Conservation (phyloP, 1,140 invertebrate species). For the Laupala kohalensis region DNA sequence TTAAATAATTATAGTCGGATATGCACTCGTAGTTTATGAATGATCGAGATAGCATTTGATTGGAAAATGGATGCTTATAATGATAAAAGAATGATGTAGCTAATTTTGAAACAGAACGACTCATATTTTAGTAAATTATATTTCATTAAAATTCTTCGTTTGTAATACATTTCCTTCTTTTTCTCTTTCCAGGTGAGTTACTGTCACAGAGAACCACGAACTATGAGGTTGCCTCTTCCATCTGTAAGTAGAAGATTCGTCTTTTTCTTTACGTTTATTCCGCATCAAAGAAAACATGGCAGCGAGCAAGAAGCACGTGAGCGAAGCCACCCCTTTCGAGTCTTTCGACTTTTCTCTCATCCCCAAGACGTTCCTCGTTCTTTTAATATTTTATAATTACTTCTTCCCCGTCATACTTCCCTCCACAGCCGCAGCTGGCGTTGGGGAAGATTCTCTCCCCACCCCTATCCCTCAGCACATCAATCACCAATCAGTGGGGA, state of each 20-base stretch:
- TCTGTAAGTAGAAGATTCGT: not conserved
- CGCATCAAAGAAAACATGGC: not conserved
- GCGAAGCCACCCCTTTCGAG: not conserved
- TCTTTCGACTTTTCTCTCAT: too few species aligned
- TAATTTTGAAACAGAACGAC: too few species aligned
- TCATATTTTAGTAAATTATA: too few species aligned
- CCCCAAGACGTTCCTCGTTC: not conserved
- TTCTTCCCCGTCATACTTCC: not conserved
- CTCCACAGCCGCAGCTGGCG: not conserved
- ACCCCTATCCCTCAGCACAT: not conserved
- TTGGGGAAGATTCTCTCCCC: too few species aligned
- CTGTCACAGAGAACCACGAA: too few species aligned
- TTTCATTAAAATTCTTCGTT: too few species aligned
- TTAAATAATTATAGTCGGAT: too few species aligned
- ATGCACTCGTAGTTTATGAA: too few species aligned
- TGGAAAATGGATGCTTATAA: too few species aligned
- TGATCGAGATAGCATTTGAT: too few species aligned
- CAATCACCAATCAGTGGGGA: not conserved
- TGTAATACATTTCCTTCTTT: too few species aligned
- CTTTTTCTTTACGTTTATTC: not conserved
- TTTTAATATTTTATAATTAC: not conserved
- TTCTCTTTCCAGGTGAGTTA: not conserved
- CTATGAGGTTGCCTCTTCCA: not conserved
- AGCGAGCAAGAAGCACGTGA: not conserved
- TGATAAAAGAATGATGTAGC: too few species aligned